phyloP scores from a whole-genome alignment of 2,113 vertebrate genomes.

The Poicephalus gulielmi region DNA sequence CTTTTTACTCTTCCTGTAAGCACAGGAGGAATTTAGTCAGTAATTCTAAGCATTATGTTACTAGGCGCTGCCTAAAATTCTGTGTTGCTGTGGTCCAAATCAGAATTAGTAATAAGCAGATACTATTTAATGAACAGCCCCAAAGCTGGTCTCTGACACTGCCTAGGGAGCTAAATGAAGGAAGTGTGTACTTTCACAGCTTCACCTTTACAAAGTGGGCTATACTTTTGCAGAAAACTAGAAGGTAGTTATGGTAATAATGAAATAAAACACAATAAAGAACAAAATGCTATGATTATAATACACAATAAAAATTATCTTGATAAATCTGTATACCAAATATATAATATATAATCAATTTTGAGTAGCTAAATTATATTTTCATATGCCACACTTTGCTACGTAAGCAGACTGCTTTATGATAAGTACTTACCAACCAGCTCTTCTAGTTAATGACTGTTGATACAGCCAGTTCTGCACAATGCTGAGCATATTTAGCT shows the following conservation, averaged over 20 bases:
- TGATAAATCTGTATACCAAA: neutral
- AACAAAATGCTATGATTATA: neutral
- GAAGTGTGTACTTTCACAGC: constrained; percentile 13
- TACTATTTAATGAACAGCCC: neutral
- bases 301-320: neutral
- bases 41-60: neutral
- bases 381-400: neutral
- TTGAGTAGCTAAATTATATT: neutral
- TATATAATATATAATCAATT: neutral
- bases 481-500: neutral
- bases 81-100: constrained; percentile 2
- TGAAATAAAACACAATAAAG: neutral
- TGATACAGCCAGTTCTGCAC: neutral
- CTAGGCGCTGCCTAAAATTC: neutral
- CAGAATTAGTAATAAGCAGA: neutral
- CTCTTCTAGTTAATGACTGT: neutral
- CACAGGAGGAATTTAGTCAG: neutral
- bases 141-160: neutral
- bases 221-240: neutral
- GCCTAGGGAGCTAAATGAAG: neutral
- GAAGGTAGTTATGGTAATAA: neutral
- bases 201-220: neutral
- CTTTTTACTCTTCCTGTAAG: neutral
- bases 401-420: neutral
- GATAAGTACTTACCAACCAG: neutral